Conservation (phyloP, 2,797 vertebrate species). For the Amniataba percoides region DNA sequence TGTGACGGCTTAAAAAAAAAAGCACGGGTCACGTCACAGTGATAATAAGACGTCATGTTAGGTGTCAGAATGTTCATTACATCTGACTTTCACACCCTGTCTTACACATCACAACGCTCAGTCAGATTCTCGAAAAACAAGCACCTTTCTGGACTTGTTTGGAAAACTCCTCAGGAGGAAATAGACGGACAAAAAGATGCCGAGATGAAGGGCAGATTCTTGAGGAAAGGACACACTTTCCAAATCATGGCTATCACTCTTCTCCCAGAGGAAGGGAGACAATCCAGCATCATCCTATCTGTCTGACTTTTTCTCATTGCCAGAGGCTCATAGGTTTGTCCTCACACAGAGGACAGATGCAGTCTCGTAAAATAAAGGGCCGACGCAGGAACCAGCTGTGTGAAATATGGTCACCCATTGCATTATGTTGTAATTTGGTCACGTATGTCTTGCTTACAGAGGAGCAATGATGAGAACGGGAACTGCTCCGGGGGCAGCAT, state of each 20-base stretch:
- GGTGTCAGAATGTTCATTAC: constrained; percentile 4
- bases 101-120: constrained; percentile 8
- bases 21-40: background rate
- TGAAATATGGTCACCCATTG: constrained; percentile 31
- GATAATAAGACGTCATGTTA: constrained; percentile 21
- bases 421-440: constrained; percentile 20
- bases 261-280: constrained; percentile 39
- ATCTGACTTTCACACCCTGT: constrained; percentile 17
- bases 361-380: constrained; percentile 24
- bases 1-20: background rate
- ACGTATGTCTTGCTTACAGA: constrained; percentile 80
- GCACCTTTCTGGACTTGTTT: constrained; percentile 22
- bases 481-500: constrained; percentile 96
- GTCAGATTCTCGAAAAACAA: constrained; percentile 18
- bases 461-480: constrained; percentile 96
- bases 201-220: constrained; percentile 48
- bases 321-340: constrained; percentile 46
- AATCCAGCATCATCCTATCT: constrained; percentile 44
- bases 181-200: constrained; percentile 26
- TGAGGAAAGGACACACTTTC: constrained; percentile 46
- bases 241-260: constrained; percentile 40
- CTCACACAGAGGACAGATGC: constrained; percentile 31
- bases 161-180: constrained; percentile 20
- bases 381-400: background rate
- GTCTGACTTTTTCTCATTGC: constrained; percentile 33